Base-by-base conservation (phyloP, 2,113 vertebrate genomes). In the Perca schrenkii region DNA sequence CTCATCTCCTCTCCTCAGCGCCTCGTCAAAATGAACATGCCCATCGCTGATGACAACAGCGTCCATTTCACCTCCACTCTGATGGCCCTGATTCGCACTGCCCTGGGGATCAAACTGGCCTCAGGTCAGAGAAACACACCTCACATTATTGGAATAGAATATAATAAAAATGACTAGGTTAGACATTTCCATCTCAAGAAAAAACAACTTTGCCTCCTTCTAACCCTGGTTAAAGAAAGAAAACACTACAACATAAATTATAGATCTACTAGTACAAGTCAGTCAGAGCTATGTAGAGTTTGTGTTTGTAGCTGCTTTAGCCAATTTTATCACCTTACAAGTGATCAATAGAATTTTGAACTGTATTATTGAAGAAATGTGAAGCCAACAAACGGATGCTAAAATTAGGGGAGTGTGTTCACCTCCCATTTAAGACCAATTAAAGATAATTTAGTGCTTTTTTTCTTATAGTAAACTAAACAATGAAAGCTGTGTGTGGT, bases 21-120 rank as follows among this genome's bases (percentile, higher is more conserved):
- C 73, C 94, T 99, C 78, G 97, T 99, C 77, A 94, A 97, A 90
- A 99, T 99, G 97, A 98, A 99, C 93, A 99, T 98, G 98, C 97
- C 97, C 2, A 98, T 99, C 69, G 98, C 97, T 0, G 95, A 94
- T 0, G 97, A 99, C 88, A 94, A 97, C 82, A 97, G 96, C 0
- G 97, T 98, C 17, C 97, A 98, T 93, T 99, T 99, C 92, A 99
- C 97, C 0, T 99, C 97, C 53, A 99, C 97, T 0, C 93, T 99
- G 86, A 98, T 98, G 97, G 98, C 97, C 49, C 94, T 99, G 88
- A 99, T 99, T 86, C 95, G 97, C 74, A 99, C 97, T 0, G 98
- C 98, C 1, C 94, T 99, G 88, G 97, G 98, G 80, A 98, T 99
- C 93, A 98, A 98, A 89, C 93, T 99, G 0, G 96, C 97, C 25